Conservation (phyloP, 2,113 vertebrate genomes). For the Crypturellus undulatus region DNA sequence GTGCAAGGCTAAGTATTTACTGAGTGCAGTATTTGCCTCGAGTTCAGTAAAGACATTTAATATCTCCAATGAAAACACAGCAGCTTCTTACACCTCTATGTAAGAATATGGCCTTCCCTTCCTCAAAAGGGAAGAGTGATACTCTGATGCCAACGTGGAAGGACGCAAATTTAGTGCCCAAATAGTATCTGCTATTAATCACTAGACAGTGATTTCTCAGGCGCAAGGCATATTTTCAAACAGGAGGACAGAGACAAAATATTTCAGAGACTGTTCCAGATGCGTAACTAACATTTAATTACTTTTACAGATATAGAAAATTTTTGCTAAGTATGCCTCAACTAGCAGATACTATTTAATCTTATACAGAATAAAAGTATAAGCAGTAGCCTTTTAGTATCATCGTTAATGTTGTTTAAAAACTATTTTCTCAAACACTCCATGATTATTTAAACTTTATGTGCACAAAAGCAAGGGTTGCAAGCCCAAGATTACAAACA, state of each 20-base stretch:
- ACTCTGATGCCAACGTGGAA: neutral
- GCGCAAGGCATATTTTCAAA: neutral
- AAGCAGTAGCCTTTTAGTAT: neutral
- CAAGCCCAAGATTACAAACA: neutral
- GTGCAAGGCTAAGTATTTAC: neutral
- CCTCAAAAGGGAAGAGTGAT: neutral
- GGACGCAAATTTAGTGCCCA: neutral
- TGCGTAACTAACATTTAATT: neutral
- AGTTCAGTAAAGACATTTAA: neutral
- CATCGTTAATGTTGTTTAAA: neutral
- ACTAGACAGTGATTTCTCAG: neutral
- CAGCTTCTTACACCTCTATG: neutral
- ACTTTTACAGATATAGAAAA: neutral
- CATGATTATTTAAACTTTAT: neutral
- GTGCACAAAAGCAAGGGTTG: neutral
- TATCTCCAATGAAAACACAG: neutral
- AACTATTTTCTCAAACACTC: neutral
- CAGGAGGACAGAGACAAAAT: neutral
- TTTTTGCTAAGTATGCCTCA: neutral
- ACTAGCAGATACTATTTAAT: constrained; percentile 15
- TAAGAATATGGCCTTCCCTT: neutral
- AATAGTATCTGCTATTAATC: neutral
- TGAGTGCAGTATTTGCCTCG: neutral
- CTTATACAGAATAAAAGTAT: neutral
- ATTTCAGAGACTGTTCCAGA: neutral